Percentiles rank a stretch among this genome's conserved stretches.
Conservation (phyloP, 1,140 invertebrate species). For the Batillaria attramentaria region DNA sequence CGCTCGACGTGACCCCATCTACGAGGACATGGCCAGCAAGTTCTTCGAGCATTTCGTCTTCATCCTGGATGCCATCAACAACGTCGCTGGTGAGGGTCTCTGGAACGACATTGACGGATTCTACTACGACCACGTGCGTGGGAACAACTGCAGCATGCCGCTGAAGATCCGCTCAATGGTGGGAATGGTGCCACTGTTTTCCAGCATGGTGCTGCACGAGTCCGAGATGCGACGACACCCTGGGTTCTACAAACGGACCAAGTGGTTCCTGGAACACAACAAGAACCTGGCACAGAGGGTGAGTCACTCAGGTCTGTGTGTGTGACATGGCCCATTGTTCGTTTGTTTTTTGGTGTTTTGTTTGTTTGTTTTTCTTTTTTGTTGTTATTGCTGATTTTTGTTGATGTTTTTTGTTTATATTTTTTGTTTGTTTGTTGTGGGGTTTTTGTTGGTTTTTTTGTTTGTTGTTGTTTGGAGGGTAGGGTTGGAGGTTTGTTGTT, state of each 20-base stretch:
- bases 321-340: too few relatives aligned
- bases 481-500: too few relatives aligned
- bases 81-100: slow-evolving; percentile 63
- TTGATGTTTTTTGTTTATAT: too few relatives aligned
- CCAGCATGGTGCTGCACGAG: slow-evolving; percentile 67
- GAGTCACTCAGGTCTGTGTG: slow-evolving; percentile 15
- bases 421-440: too few relatives aligned
- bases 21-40: slow-evolving; percentile 73
- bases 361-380: too few relatives aligned
- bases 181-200: slow-evolving; percentile 71
- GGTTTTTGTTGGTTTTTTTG: too few relatives aligned
- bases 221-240: slow-evolving; percentile 59
- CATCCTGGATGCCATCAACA: slow-evolving; percentile 72
- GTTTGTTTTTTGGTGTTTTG: too few relatives aligned
- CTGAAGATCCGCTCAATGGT: slow-evolving; percentile 71
- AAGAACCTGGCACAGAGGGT: slow-evolving; percentile 63
- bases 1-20: slow-evolving; percentile 66
- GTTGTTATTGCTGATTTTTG: too few relatives aligned
- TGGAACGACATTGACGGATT: slow-evolving; percentile 73
- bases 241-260: slow-evolving; percentile 67
- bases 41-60: slow-evolving; percentile 72
- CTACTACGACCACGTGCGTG: slow-evolving; percentile 70
- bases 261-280: slow-evolving; percentile 70
- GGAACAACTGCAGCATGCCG: slow-evolving; percentile 53
- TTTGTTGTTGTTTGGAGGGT: too few relatives aligned